Evolutionary conservation across 2,797 vertebrate genomes (phyloP).

Genomic region (Typhlichthys eigenmanni): DNA sequence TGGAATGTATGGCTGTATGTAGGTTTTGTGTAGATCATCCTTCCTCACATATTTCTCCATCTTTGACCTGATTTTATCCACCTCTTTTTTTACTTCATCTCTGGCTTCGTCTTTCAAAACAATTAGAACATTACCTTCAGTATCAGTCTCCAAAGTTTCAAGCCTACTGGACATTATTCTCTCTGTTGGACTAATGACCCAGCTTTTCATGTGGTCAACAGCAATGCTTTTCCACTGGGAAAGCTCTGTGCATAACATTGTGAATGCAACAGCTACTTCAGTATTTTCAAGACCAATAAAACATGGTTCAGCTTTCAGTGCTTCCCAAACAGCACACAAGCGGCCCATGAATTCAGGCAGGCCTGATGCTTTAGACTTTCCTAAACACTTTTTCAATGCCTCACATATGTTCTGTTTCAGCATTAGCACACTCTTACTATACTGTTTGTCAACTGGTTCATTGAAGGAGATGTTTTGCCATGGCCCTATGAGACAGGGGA

Average conservation of each 20-base stretch:
- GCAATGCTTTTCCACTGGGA: constrained; percentile 61
- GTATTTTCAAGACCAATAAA: constrained; percentile 66
- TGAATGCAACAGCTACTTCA: constrained; percentile 67
- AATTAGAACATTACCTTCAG: constrained; percentile 39
- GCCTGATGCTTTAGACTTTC: constrained; percentile 51
- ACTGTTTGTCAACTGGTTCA: constrained; percentile 70
- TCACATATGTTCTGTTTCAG: constrained; percentile 76
- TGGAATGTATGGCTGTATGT: constrained; percentile 53
- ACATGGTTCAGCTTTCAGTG: constrained; percentile 64
- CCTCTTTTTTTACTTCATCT: constrained; percentile 52
- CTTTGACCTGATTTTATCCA: constrained; percentile 51
- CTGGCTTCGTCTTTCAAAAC: constrained; percentile 54
- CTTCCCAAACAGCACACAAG: constrained; percentile 74
- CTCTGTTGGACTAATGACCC: constrained; percentile 56
- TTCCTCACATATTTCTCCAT: constrained; percentile 57
- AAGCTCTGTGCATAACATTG: constrained; percentile 67
- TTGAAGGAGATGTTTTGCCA: constrained; percentile 71
- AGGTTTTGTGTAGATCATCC: constrained; percentile 50
- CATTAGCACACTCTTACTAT: constrained; percentile 73
- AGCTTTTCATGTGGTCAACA: constrained; percentile 58
- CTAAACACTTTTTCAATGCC: constrained; percentile 65
- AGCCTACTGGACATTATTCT: constrained; percentile 50
- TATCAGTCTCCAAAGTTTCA: constrained; percentile 25
- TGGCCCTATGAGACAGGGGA: constrained; percentile 72
- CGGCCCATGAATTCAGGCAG: constrained; percentile 75